Evolutionary conservation across 2,113 vertebrate species (phyloP), one percentile per base, ranked within the genome.

Genomic region (Meleagris gallopavo): DNA sequence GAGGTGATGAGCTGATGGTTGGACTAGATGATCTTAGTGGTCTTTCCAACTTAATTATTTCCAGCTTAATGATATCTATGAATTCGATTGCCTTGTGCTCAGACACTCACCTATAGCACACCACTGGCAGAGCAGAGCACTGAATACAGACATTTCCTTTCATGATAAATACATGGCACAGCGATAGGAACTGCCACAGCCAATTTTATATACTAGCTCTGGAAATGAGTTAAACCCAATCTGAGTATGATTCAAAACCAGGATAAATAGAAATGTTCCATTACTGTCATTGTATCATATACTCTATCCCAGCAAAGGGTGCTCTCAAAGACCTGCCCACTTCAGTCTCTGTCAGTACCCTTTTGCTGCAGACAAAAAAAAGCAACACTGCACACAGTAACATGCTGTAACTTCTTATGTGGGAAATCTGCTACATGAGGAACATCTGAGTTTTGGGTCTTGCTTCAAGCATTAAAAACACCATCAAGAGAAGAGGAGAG

Each of bases 181-280:
- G 38, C 43, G 46, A 83, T 5, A 55, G 24, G 41, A 86, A 74
- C 15, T 14, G 57, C 9, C 3, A 30, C 24, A 41, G n/a, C 22
- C 17, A 54, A 48, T 88, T 90, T 62, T 24, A 90, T 58, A 48
- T 24, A 41, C 40, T 2, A 58, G 50, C 27, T 81, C 62, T 74
- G 50, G 74, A 78, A 62, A 78, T 12, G 62, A 32, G 27, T 62
- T 11, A 64, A 77, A 71, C 0, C 0, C 34, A 38, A 13, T 24
- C 48, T 19, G 45, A 1, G 2, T 13, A 58, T 1, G 1, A 10
- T 77, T 74, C 0, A 0, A 66, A 84, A 91, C 8, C 13, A 58
- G 40, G 30, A 48, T 48, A 48, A 9, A 34, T 24, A 48, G 41
- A 46, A 45, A 75, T 50, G 76, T 81, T 32, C 65, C 9, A 16